Evolutionary conservation across 1,140 invertebrate species (phyloP), one percentile per base, ranked within the genome.

Genomic region (Conus betulinus): DNA sequence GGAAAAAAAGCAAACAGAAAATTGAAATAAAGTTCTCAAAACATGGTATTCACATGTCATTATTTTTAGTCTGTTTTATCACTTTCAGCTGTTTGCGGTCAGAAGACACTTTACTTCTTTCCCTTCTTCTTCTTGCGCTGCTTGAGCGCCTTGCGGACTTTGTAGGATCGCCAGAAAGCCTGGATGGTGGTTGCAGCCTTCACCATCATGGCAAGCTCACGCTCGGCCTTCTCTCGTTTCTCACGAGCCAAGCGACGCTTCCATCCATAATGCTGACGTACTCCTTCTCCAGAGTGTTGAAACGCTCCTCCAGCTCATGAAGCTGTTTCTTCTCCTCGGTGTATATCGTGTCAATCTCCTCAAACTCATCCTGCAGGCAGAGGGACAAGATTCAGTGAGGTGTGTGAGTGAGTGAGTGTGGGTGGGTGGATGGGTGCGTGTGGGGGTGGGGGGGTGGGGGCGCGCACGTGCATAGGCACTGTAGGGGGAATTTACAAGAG

Each of bases 151-250:
- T 95, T 95, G n/a, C 95, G 91, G 25, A 95, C 95, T 90, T 95
- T 95, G 91, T 91, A 95, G 27, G 95, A 95, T 57, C 95, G 89
- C 95, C 95, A 95, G 93, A 95, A 95, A 55, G 95, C 94, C 88
- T 95, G 95, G 78, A 95, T 93, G 25, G 94, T 95, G 3, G 94
- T 95, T 17, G 95, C 93, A 15, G 94, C 93, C 88, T 93, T 94
- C 17, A 95, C 91, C 92, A 94, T 93, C 25, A 93, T 91, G 15
- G 92, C 91, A 89, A 95, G 92, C 85, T 95, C 94, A 6, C 93
- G 88, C 87, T 95, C 94, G 0, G 94, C 94, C 57, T 90, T 92
- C 85, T 95, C 94, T 5, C 93, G 90, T 87, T 92, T 92, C 84
- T 95, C 94, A 5, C 93, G 88, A 6, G 94, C 94, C 13, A 93